phyloP scores from a whole-genome alignment of 2,888 invertebrate genomes.

The Eustalomyia histrio region DNA sequence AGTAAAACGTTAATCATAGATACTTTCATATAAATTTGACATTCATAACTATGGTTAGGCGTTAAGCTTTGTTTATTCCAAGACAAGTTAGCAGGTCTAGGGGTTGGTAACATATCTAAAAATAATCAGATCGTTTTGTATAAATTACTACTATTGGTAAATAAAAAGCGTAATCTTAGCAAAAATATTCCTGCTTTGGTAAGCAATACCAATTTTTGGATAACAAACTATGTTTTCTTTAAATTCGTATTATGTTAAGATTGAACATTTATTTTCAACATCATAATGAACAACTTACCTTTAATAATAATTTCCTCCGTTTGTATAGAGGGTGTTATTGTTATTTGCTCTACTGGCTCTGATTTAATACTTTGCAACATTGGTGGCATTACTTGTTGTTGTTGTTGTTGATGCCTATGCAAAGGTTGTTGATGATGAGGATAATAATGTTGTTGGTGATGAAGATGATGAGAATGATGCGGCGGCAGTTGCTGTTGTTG shows the following conservation, averaged over 20 bases:
- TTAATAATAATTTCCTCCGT: slow-evolving; percentile 69
- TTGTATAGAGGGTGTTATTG: slow-evolving; percentile 68
- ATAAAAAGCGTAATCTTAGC: no score
- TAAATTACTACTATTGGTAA: no score
- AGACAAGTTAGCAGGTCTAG: no score
- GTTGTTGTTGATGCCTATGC: slow-evolving; percentile 63
- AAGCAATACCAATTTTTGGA: not conserved
- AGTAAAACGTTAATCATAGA: no score
- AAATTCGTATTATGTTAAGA: not conserved
- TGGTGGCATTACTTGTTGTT: slow-evolving; percentile 68
- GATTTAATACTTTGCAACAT: slow-evolving; percentile 70
- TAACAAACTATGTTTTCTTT: not conserved
- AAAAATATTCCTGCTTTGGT: not conserved
- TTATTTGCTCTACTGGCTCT: slow-evolving; percentile 71
- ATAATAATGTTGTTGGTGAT: slow-evolving; percentile 68
- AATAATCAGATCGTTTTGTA: no score
- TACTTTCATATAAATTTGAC: no score
- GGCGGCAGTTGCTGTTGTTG: slow-evolving; percentile 69
- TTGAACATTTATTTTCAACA: not conserved
- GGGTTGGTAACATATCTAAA: no score
- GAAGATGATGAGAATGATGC: slow-evolving; percentile 69
- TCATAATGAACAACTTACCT: slow-evolving; percentile 65
- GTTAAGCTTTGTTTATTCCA: no score
- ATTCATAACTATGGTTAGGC: no score
- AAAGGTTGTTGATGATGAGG: slow-evolving; percentile 68